Conservation (phyloP, 2,113 vertebrate genomes). For the Melanerpes formicivorus region DNA sequence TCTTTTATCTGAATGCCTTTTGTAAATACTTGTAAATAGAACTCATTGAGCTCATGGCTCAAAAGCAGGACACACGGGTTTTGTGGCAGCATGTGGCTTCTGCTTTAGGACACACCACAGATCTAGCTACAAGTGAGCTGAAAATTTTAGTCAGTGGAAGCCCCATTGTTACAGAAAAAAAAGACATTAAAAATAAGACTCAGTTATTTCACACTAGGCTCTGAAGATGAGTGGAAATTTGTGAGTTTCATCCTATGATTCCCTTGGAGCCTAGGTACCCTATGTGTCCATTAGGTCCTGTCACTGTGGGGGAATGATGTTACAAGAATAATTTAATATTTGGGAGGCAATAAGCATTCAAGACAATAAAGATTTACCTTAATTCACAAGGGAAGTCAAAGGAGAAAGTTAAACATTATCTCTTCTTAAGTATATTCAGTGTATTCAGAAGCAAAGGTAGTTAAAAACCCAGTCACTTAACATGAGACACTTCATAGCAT, state of each 20-base stretch:
- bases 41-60: too few relatives aligned
- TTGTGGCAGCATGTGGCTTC: background rate
- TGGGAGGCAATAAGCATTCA: background rate
- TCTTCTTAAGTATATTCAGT: background rate
- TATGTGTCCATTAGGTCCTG: background rate
- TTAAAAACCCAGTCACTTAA: background rate
- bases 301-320: background rate
- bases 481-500: background rate
- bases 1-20: too few relatives aligned
- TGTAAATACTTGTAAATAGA: too few relatives aligned
- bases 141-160: background rate
- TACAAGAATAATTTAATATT: background rate
- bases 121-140: background rate
- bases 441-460: background rate
- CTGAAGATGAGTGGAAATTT: background rate
- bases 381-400: background rate
- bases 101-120: background rate
- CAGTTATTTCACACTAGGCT: background rate
- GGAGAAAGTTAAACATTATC: background rate
- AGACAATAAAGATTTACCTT: background rate
- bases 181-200: background rate
- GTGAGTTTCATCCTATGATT: background rate
- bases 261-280: background rate
- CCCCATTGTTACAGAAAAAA: background rate
- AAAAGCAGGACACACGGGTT: too few relatives aligned